These are phyloP conservation scores for Myotis yumanensis DNA, from an alignment of 2,113 vertebrate genomes.

Conservation along the genomic window DNA sequence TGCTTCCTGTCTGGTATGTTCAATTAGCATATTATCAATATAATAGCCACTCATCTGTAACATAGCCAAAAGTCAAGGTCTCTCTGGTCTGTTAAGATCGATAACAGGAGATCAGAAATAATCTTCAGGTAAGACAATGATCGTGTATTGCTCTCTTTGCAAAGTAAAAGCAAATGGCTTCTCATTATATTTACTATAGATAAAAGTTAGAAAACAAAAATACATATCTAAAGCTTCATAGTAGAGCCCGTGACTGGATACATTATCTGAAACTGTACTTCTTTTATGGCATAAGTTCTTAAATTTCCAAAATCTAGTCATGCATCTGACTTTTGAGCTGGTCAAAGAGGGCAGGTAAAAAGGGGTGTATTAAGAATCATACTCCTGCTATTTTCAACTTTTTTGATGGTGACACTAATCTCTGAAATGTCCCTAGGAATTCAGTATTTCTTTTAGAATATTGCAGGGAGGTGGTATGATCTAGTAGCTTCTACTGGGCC, in stretches of 20 bases:
- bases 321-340: background rate
- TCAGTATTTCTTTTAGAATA: background rate
- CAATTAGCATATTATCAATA: background rate
- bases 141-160: background rate
- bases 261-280: background rate
- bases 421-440: background rate
- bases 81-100: background rate
- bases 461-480: background rate
- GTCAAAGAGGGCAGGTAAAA: background rate
- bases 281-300: background rate
- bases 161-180: background rate
- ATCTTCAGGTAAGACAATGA: background rate
- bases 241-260: background rate
- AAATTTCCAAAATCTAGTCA: background rate
- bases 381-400: background rate
- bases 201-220: background rate
- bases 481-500: background rate
- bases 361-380: fast-evolving
- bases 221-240: background rate
- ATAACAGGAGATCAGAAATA: background rate
- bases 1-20: background rate
- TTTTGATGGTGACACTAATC: background rate
- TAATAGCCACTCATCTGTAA: background rate
- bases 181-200: background rate
- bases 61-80: background rate